Percentiles rank a stretch among this genome's conserved stretches.
Conservation (phyloP, 1,140 invertebrate genomes). For the Drosophila fuyamai region DNA sequence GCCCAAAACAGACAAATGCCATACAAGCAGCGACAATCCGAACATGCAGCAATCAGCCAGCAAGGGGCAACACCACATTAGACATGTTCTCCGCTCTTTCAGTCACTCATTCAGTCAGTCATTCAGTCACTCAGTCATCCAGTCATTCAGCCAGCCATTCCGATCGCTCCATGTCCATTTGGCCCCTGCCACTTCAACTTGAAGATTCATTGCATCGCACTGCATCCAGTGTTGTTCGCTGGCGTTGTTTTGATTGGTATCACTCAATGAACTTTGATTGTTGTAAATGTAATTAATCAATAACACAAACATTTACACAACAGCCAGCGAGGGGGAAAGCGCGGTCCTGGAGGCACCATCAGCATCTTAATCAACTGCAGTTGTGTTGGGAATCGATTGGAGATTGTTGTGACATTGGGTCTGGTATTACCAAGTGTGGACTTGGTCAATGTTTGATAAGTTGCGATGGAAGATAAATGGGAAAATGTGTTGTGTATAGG, state of each 20-base stretch:
- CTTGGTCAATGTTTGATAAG: constrained; percentile 20
- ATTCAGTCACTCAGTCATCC: constrained; percentile 29
- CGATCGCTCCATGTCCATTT: constrained; percentile 37
- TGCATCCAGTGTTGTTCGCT: constrained; percentile 34
- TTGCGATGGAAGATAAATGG: constrained; percentile 10
- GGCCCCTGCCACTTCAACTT: constrained; percentile 39
- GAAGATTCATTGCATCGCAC: constrained; percentile 68
- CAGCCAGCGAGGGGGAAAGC: constrained; percentile 18
- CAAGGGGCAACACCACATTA: constrained; percentile 50
- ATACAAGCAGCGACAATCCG: constrained; percentile 66
- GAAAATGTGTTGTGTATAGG: not conserved
- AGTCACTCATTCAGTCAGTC: constrained; percentile 41
- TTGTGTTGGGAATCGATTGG: constrained; percentile 43
- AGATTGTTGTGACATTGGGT: constrained; percentile 46
- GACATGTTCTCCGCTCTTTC: constrained; percentile 70
- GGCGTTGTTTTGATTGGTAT: constrained; percentile 75
- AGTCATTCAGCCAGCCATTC: constrained; percentile 32
- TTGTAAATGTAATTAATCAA: constrained; percentile 83
- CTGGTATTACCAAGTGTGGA: constrained; percentile 14
- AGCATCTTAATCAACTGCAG: constrained; percentile 66
- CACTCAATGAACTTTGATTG: constrained; percentile 81
- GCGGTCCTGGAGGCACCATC: constrained; percentile 3
- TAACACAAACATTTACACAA: constrained; percentile 78
- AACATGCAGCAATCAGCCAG: constrained; percentile 68
- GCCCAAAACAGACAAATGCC: constrained; percentile 79